Evolutionary conservation across 2,113 vertebrate genomes (phyloP), one percentile per base, ranked within the genome.

Genomic region (Tachysurus fulvidraco): DNA sequence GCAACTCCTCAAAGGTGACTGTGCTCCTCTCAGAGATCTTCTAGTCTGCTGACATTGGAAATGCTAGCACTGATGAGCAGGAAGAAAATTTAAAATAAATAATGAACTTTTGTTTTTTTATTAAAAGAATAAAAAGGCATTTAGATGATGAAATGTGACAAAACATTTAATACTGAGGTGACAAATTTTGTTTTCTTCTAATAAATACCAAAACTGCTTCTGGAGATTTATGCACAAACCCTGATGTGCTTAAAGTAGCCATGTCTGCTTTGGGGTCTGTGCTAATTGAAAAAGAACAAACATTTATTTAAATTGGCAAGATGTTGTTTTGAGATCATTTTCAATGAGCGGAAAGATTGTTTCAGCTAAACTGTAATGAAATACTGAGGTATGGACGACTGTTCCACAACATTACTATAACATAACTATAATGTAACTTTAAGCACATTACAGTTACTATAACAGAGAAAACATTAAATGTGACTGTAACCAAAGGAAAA

Each of bases 1-100:
- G 83, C 90, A 88, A 16, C 82, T 96, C 4, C 76, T 77, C 0
- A 74, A 88, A 81, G 91, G 93, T 89, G 21, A 85, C 28, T 12
- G 44, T 6, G 23, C 2, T 12, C 21, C 13, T 46, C 21, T 25
- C 4, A 0, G 71, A 46, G 21, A 50, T 50, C 10, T 25, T 74
- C 46, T 44, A 46, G 41, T 23, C 0, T 13, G 17, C 44, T 73
- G 9, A 73, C 44, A 69, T 23, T 2, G 10, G 12, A 81, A 44
- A 41, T 23, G 17, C 57, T 62, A 76, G 23, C 41, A 76, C 44
- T 25, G 44, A 52, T 77, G 8, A 25, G 9, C 41, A n/a, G 1
- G 4, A 74, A 50, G 3, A 2, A 44, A 41, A 44, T 19, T 41
- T 73, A 21, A 3, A 76, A 23, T 9, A 23, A 25, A 2, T 5